phyloP scores from a whole-genome alignment of 1,140 invertebrate genomes.

The Trichonephila clavipes region DNA sequence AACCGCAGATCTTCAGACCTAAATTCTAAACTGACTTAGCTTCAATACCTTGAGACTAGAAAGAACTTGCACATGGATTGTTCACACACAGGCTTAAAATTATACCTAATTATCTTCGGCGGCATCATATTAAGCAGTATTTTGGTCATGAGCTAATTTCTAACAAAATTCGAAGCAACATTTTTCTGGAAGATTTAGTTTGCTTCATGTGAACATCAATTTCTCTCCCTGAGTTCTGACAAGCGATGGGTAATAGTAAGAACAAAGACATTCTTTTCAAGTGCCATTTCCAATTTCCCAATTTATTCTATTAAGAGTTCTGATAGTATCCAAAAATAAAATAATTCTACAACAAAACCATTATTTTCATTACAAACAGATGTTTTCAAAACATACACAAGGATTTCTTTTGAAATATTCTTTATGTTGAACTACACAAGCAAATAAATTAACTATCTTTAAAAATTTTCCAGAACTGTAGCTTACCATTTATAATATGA shows the following conservation, averaged over 20 bases:
- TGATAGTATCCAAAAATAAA: not conserved
- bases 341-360: not conserved
- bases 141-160: constrained; percentile 65
- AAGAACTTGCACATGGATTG: constrained; percentile 68
- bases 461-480: not conserved
- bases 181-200: constrained; percentile 50
- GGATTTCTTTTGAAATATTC: not conserved
- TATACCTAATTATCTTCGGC: constrained; percentile 52
- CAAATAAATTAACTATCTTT: not conserved
- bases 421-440: not conserved
- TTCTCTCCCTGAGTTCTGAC: constrained; percentile 73
- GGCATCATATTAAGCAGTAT: constrained; percentile 26
- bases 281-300: constrained; percentile 38
- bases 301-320: constrained; percentile 1
- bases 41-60: constrained; percentile 31
- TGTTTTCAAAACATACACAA: not conserved
- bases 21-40: constrained; percentile 18
- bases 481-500: not conserved
- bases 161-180: constrained; percentile 24
- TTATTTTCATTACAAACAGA: not conserved
- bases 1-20: not conserved
- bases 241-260: constrained; percentile 34
- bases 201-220: constrained; percentile 61
- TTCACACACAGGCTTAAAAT: constrained; percentile 60
- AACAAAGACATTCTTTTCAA: constrained; percentile 46